These are phyloP conservation scores for Tauraco erythrolophus DNA, from an alignment of 2,113 vertebrate genomes.

Conservation along the genomic window DNA sequence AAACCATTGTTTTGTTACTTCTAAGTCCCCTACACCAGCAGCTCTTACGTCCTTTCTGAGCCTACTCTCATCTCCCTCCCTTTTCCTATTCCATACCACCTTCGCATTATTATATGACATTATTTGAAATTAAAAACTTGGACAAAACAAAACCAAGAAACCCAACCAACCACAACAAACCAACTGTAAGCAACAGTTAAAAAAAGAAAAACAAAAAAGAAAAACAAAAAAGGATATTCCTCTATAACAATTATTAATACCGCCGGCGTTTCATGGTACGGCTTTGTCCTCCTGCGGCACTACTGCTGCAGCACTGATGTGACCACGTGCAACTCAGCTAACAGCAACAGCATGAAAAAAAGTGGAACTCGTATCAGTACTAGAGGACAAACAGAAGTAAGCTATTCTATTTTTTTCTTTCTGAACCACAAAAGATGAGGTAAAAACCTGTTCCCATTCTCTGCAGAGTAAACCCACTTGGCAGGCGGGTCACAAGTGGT, in stretches of 20 bases:
- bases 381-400: not conserved
- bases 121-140: not conserved
- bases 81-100: not conserved
- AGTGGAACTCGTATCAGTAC: not conserved
- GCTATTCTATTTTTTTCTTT: not conserved
- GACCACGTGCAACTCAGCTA: not conserved
- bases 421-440: not conserved
- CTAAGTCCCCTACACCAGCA: not conserved
- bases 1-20: not conserved
- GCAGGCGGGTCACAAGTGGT: too few species aligned
- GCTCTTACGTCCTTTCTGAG: not conserved
- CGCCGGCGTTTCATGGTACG: not conserved
- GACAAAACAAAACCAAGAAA: not conserved
- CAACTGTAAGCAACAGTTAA: too few species aligned
- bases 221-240: not conserved
- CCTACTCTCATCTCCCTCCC: not conserved
- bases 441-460: not conserved
- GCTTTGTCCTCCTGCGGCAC: not conserved
- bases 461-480: not conserved
- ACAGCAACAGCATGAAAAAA: not conserved
- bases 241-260: not conserved
- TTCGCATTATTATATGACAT: not conserved
- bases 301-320: not conserved
- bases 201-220: not conserved
- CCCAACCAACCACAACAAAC: not conserved